phyloP scores from a whole-genome alignment of 2,113 vertebrate genomes.

The Hippocampus barbouri region DNA sequence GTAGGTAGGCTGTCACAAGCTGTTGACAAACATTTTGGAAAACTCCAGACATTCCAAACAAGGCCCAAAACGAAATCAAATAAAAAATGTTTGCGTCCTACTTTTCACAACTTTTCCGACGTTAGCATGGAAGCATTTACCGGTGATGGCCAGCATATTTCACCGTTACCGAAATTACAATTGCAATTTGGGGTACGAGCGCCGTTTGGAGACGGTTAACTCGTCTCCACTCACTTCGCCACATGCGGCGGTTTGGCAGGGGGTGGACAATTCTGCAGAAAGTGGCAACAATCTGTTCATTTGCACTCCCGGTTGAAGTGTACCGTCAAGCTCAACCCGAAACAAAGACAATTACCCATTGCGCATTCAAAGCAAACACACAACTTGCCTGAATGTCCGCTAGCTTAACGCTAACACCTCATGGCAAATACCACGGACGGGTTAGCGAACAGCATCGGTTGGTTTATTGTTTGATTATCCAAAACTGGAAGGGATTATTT shows the following conservation, averaged over 20 bases:
- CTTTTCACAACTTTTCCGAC: constrained; percentile 3
- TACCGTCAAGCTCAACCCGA: no score
- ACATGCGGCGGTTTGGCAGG: background rate
- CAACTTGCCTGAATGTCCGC: no score
- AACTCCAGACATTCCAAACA: background rate
- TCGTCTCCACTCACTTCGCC: background rate
- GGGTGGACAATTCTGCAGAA: background rate
- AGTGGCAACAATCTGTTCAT: background rate
- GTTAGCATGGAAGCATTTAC: background rate
- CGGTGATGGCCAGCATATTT: background rate
- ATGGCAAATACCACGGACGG: no score
- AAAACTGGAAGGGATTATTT: background rate
- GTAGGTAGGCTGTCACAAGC: constrained; percentile 43
- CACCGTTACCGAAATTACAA: background rate
- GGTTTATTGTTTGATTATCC: background rate
- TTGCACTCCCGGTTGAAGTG: no score
- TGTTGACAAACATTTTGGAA: background rate
- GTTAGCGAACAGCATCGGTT: no score
- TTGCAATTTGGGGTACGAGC: background rate
- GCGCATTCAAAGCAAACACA: no score
- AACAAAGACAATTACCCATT: no score
- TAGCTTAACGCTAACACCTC: no score
- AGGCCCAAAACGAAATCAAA: background rate
- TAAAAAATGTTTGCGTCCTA: background rate
- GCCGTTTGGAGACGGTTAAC: background rate